A percentile compares a stretch with the other conserved stretches of the same genome.
These are phyloP conservation scores for Achatina immaculata DNA, from an alignment of 1,140 invertebrate genomes.

Conservation along the genomic window DNA sequence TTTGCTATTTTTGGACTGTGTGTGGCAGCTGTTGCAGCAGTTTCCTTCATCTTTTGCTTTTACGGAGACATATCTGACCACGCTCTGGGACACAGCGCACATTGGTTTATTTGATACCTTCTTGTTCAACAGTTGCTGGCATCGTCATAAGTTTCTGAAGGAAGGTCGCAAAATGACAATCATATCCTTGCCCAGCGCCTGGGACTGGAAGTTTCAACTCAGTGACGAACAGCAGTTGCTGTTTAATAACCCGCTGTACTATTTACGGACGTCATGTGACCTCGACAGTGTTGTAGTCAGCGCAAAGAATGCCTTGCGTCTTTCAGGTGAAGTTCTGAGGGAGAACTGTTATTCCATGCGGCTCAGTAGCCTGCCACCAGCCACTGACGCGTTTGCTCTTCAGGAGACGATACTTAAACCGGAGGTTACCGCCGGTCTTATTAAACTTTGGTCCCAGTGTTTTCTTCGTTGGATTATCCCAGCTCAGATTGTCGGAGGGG, in stretches of 20 bases:
- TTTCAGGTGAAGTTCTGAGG: slow-evolving; percentile 31
- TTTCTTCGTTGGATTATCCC: slow-evolving; percentile 89
- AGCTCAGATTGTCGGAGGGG: slow-evolving; percentile 84
- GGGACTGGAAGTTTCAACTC: slow-evolving; percentile 67
- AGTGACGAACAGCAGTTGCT: slow-evolving; percentile 56
- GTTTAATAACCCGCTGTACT: slow-evolving; percentile 68
- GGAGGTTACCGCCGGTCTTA: slow-evolving; percentile 54
- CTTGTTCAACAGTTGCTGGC: slow-evolving; percentile 81
- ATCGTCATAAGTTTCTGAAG: slow-evolving; percentile 70
- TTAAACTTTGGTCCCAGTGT: slow-evolving; percentile 89
- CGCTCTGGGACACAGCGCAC: slow-evolving; percentile 89
- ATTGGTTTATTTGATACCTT: slow-evolving; percentile 93
- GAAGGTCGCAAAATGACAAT: slow-evolving; percentile 48
- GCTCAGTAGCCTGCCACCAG: slow-evolving; percentile 22
- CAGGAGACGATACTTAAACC: slow-evolving; percentile 50
- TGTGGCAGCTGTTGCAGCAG: slow-evolving; percentile 91
- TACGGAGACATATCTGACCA: slow-evolving; percentile 91
- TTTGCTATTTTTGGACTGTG: slow-evolving; percentile 91
- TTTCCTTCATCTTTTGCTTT: slow-evolving; percentile 91
- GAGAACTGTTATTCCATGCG: slow-evolving; percentile 45
- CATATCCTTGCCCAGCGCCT: slow-evolving; percentile 58
- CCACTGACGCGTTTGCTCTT: slow-evolving; percentile 39
- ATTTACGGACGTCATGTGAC: slow-evolving; percentile 46
- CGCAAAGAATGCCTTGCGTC: slow-evolving; percentile 23
- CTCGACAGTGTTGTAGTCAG: slow-evolving; percentile 36